These are phyloP conservation scores for Sminthurinus signatus DNA, from an alignment of 1,140 invertebrate species.

Conservation along the genomic window DNA sequence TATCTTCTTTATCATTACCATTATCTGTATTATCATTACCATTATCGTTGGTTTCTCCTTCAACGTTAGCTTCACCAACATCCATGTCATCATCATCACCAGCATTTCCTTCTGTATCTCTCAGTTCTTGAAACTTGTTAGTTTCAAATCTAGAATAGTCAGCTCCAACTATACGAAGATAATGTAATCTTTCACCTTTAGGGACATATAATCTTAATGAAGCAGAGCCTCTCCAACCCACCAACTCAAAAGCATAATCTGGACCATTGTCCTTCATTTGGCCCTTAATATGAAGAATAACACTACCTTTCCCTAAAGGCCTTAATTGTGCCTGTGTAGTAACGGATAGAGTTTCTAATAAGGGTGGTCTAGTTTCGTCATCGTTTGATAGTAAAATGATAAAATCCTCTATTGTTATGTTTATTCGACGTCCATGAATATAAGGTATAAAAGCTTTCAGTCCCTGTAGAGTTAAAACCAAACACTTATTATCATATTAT, in stretches of 20 bases:
- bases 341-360: conserved; percentile 56
- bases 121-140: conserved; percentile 1
- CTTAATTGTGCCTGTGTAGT: conserved; percentile 52
- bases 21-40: too few relatives aligned
- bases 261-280: conserved; percentile 43
- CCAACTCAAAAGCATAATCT: conserved; percentile 60
- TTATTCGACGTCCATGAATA: conserved; percentile 52
- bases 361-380: conserved; percentile 63
- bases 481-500: too few relatives aligned
- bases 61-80: too few relatives aligned
- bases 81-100: neutral
- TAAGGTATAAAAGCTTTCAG: conserved; percentile 42
- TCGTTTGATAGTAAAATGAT: conserved; percentile 67
- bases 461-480: too few relatives aligned
- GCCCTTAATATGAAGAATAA: conserved; percentile 58
- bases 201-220: conserved; percentile 80
- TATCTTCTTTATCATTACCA: too few relatives aligned
- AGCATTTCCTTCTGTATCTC: neutral
- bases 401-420: conserved; percentile 67
- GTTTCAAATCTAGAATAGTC: conserved; percentile 64
- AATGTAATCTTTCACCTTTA: conserved; percentile 73
- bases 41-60: too few relatives aligned
- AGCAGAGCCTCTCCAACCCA: conserved; percentile 83
- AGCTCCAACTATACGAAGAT: conserved; percentile 70
- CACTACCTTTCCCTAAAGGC: conserved; percentile 68